phyloP scores from a whole-genome alignment of 2,113 vertebrate genomes.

The Onychorhynchus coronatus region DNA sequence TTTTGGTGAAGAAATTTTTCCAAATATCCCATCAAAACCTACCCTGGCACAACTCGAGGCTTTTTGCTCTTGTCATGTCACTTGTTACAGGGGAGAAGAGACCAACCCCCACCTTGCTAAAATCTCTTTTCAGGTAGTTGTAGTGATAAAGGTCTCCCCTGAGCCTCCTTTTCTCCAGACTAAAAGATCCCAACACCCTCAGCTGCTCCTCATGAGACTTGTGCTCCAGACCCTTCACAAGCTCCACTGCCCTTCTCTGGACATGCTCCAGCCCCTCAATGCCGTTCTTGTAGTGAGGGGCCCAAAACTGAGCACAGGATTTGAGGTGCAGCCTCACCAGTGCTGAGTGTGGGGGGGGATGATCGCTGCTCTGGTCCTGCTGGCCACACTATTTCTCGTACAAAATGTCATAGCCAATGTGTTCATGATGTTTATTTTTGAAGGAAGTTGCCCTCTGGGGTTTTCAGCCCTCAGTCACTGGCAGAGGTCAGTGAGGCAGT shows the following conservation, averaged over 20 bases:
- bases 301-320: not conserved
- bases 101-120: not conserved
- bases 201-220: not conserved
- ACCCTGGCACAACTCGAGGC: not conserved
- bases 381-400: not conserved
- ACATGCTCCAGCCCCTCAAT: not conserved
- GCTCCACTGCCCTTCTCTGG: not conserved
- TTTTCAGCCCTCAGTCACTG: not conserved
- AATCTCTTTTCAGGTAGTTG: not conserved
- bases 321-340: not conserved
- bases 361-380: not conserved
- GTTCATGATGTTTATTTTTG: not conserved
- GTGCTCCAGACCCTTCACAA: not conserved
- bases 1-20: not conserved
- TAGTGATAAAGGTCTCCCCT: not conserved
- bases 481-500: not conserved
- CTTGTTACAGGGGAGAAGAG: not conserved
- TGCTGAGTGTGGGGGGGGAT: accelerated
- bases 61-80: not conserved
- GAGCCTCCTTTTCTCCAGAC: not conserved
- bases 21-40: not conserved
- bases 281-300: not conserved
- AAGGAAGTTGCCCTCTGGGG: not conserved
- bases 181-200: not conserved
- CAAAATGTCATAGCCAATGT: not conserved